Conservation (phyloP, 2,888 invertebrate species). For the Diaperis boleti region DNA sequence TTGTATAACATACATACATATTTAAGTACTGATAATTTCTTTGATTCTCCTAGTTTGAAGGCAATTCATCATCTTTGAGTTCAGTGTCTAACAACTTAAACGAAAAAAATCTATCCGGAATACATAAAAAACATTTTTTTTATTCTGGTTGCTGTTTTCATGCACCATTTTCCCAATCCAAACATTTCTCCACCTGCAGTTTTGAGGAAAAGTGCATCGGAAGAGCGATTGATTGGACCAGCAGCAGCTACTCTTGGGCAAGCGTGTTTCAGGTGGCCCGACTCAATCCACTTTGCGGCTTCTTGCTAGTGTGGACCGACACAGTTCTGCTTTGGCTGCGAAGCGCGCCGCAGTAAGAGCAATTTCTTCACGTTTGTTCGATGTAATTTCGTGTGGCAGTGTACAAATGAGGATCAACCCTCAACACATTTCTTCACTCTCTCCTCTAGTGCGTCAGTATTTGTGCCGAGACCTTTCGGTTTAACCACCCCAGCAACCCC, state of each 20-base stretch:
- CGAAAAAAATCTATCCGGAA: too few relatives aligned
- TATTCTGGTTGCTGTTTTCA: too few relatives aligned
- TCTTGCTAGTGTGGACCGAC: constrained; percentile 28
- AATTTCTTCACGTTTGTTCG: constrained; percentile 1
- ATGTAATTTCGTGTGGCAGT: constrained; percentile 7
- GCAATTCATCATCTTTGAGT: too few relatives aligned
- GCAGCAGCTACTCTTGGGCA: constrained; percentile 21
- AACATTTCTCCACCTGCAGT: constrained; percentile 5
- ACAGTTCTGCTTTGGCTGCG: constrained; percentile 34
- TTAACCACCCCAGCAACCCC: neutral
- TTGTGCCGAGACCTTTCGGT: neutral
- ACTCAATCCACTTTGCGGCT: constrained; percentile 37
- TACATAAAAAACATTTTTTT: too few relatives aligned
- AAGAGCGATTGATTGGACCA: constrained; percentile 19
- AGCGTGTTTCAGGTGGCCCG: constrained; percentile 36
- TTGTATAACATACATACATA: too few relatives aligned
- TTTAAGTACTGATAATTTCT: too few relatives aligned
- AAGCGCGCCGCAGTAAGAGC: constrained; percentile 6
- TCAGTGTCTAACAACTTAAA: too few relatives aligned
- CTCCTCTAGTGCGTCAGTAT: neutral
- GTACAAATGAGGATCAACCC: constrained; percentile 14
- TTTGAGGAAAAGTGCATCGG: constrained; percentile 19
- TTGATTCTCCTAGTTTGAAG: too few relatives aligned
- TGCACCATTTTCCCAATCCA: neutral
- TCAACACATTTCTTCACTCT: constrained; percentile 6